Base-by-base conservation (phyloP, 2,797 vertebrate species). In the Lycodopsis pacificus region DNA sequence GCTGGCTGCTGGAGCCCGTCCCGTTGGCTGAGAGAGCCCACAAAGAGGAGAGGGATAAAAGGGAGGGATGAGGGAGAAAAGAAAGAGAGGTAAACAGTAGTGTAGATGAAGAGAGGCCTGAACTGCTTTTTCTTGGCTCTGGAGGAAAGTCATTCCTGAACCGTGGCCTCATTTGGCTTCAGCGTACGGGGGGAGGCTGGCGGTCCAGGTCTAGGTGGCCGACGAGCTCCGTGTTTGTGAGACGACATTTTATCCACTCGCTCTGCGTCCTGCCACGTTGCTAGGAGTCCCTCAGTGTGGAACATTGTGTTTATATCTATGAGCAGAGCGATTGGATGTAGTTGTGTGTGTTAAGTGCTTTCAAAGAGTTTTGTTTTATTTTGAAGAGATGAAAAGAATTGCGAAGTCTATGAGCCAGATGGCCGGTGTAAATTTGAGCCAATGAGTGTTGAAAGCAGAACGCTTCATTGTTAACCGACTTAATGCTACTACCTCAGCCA, bases 1-100 rank as follows among this genome's bases (percentile, higher is more conserved):
- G 94, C 92, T 99, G 98, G 91, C 98, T 99, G 96, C 97, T 99
- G 88, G 98, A 99, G 81, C 92, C 94, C 7, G 98, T 99, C 88
- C 98, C 98, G 74, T 99, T 98, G 90, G 97, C 98, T 99, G 94
- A 82, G 63, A 71, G 71, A 73, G 75, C 38, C 70, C 71, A 79
- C 53, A 63, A 51, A 54, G 56, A 76, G 27, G 27, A 53, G 62
- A 40, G 68, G 49, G 65, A 66, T 32, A n/a, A 69, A 32, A 58
- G 69, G 71, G 19, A 65, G 53, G 53, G 68, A 32, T 4, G 32
- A 71, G 51, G 42, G 25, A 38, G 25, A 38, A 57, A 36, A 36
- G 57, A 62, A 61, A 65, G 71, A 73, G 73, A 86, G 86, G 84
- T 77, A 88, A 80, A 86, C 30, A 84, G 81, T 67, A 64, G 77